Evolutionary conservation across 2,888 invertebrate species (phyloP).

Genomic region (Eristalis pertinax): DNA sequence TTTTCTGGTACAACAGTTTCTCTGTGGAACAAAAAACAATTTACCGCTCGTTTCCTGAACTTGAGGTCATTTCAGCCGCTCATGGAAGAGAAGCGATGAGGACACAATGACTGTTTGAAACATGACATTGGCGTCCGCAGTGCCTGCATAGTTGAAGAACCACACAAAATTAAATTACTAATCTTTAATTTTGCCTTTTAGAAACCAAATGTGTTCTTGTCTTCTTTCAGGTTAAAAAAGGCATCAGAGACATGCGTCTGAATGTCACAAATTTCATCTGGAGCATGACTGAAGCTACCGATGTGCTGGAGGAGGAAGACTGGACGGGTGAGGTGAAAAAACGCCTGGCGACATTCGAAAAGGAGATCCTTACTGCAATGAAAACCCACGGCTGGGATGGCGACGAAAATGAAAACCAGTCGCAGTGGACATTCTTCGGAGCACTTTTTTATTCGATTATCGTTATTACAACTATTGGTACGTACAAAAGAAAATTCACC

Average conservation of each 20-base stretch:
- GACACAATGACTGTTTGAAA: too few relatives aligned
- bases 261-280: constrained; percentile 91
- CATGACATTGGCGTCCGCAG: too few relatives aligned
- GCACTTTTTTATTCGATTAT: constrained; percentile 97
- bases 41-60: too few relatives aligned
- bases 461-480: constrained; percentile 97
- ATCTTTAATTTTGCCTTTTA: too few relatives aligned
- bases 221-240: constrained; percentile 87
- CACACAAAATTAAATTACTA: too few relatives aligned
- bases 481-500: constrained; percentile 79
- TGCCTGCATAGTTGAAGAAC: too few relatives aligned
- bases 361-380: constrained; percentile 90
- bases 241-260: constrained; percentile 87
- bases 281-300: constrained; percentile 83
- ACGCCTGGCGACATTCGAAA: constrained; percentile 86
- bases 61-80: too few relatives aligned
- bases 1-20: too few relatives aligned
- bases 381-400: constrained; percentile 96
- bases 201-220: background rate
- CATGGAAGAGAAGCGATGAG: too few relatives aligned
- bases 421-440: constrained; percentile 93
- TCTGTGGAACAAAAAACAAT: too few relatives aligned
- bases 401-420: constrained; percentile 84
- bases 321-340: constrained; percentile 90
- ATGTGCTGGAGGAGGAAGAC: constrained; percentile 87